Evolutionary conservation across 2,888 invertebrate genomes (phyloP), one percentile per base, ranked within the genome.

Genomic region (Acanthococcus lagerstroemiae): DNA sequence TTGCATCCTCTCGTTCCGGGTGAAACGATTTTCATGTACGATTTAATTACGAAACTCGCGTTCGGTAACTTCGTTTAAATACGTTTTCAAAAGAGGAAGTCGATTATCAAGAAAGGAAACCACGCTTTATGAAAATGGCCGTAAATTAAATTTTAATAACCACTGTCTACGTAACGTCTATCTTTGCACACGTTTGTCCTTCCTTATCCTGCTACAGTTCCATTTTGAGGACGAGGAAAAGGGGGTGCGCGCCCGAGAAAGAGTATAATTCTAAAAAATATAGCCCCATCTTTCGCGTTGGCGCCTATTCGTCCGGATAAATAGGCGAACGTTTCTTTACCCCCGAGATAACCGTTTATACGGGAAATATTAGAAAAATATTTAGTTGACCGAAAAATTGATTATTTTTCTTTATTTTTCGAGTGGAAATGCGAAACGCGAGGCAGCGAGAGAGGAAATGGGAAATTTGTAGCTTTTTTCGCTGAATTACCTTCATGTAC

Each of bases 361-460:
- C 65, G 65, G 65, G 65, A 66, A 66, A 66, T 66, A 66, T 66
- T 66, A 66, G 54, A 66, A 66, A 66, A 66, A 66, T 66, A 66
- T 66, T 66, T 66, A 66, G 65, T 66, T 66, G 65, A 66, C 56
- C 65, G 65, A 66, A 66, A 66, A 66, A 66, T 66, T 66, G 65
- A 66, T 56, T 66, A 66, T 66, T 56, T 48, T 56, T 66, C 65
- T 66, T 66, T 55, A 61, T 61, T 61, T 61, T 52, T 61, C 61
- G 37, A 61, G 61, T 61, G 61, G 61, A 50, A 61, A 61, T 50
- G 25, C 56, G 56, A 56, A 56, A 30, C 30, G 37, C 37, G 12
- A n/a, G 4, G 17, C 25, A n/a, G 4, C n/a, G 17, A 55, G 27
- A 30, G n/a, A 24, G 61, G 61, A 30, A 52, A 61, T 52, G 21